A percentile compares a stretch with the other conserved stretches of the same genome.
These are phyloP conservation scores for Drosophila nigritarsus DNA, from an alignment of 2,888 invertebrate genomes.

Conservation along the genomic window DNA sequence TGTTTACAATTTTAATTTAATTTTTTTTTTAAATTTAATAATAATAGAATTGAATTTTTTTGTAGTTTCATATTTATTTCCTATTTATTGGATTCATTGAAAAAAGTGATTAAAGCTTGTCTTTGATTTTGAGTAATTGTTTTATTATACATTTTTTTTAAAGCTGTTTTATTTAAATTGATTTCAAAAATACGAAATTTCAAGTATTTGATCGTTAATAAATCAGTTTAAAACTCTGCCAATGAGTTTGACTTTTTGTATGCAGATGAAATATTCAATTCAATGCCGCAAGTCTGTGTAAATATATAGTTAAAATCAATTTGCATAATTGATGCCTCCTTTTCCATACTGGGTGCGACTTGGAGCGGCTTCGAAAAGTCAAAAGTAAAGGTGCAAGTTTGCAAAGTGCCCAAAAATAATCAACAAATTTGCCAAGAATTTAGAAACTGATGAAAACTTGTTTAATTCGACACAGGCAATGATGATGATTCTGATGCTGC, in stretches of 20 bases:
- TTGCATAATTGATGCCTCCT: conserved; percentile 1
- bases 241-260: not conserved
- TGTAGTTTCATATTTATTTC: not conserved
- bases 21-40: not conserved
- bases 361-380: not conserved
- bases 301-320: not conserved
- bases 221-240: not conserved
- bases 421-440: conserved; percentile 20
- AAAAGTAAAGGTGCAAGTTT: conserved; percentile 1
- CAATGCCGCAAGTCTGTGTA: not conserved
- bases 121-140: not conserved
- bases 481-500: not conserved
- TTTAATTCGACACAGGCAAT: conserved; percentile 47
- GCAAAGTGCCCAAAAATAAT: conserved; percentile 6
- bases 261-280: not conserved
- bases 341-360: not conserved
- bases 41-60: not conserved
- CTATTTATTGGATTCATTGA: not conserved
- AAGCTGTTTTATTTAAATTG: not conserved
- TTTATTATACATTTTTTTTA: not conserved
- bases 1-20: not conserved
- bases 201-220: not conserved
- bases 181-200: not conserved
- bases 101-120: too few species aligned
- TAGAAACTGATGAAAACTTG: conserved; percentile 37